Conservation (phyloP, 2,888 invertebrate species). For the Charanyca ferruginea region DNA sequence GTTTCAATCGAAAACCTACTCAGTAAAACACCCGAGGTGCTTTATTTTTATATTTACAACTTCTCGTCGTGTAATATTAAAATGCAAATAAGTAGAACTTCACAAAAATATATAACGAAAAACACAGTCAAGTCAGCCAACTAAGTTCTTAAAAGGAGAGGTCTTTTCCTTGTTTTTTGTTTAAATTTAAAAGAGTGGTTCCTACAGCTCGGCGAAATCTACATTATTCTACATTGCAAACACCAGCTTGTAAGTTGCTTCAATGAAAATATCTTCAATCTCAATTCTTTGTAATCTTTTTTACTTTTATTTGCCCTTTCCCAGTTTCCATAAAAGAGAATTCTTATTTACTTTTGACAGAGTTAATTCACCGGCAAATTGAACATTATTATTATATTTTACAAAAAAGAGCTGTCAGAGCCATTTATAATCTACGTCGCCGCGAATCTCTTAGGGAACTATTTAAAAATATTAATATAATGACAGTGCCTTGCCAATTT, state of each 20-base stretch:
- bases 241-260: constrained; percentile 54
- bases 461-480: too few relatives aligned
- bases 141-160: constrained; percentile 49
- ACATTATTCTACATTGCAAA: constrained; percentile 65
- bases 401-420: too few relatives aligned
- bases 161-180: constrained; percentile 57
- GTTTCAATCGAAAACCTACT: constrained; percentile 15
- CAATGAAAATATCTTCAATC: constrained; percentile 60
- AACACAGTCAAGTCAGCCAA: constrained; percentile 31
- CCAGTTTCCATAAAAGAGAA: constrained; percentile 18
- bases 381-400: constrained; percentile 2
- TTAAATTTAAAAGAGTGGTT: constrained; percentile 63
- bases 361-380: constrained; percentile 34
- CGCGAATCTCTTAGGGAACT: too few relatives aligned
- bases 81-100: constrained; percentile 57
- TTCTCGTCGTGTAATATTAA: constrained; percentile 45
- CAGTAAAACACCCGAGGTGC: constrained; percentile 4
- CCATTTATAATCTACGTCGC: too few relatives aligned
- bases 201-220: constrained; percentile 50
- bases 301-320: constrained; percentile 48
- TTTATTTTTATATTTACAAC: constrained; percentile 42
- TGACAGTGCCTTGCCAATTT: too few relatives aligned
- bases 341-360: constrained; percentile 42
- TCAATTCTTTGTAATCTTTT: constrained; percentile 58
- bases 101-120: constrained; percentile 36